These are phyloP conservation scores for Oeneis ivallda DNA, from an alignment of 2,888 invertebrate species.

Conservation along the genomic window DNA sequence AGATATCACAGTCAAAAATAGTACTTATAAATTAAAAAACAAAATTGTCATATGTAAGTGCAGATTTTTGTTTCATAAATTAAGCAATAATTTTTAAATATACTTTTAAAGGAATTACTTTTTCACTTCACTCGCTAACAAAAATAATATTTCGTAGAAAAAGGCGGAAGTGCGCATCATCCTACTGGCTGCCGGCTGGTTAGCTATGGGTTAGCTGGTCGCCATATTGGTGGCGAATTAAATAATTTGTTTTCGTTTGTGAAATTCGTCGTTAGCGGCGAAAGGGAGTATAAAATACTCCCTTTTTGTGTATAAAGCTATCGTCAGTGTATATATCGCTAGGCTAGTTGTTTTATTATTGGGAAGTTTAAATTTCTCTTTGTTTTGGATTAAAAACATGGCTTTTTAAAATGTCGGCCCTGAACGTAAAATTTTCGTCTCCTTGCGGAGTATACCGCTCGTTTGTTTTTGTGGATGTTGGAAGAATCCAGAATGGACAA, in stretches of 20 bases:
- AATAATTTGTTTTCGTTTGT: conserved; percentile 65
- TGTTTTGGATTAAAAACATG: conserved; percentile 85
- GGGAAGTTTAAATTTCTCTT: conserved; percentile 73
- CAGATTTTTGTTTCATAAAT: conserved; percentile 22
- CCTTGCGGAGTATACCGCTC: conserved; percentile 86
- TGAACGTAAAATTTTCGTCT: conserved; percentile 85
- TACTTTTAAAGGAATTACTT: conserved; percentile 17
- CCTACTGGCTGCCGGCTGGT: conserved; percentile 45
- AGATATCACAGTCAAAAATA: conserved; percentile 14
- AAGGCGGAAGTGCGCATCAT: conserved; percentile 72
- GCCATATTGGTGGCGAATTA: conserved; percentile 86
- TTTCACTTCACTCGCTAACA: conserved; percentile 21
- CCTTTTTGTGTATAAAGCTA: conserved; percentile 70
- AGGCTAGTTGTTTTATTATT: conserved; percentile 58
- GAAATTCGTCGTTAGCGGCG: conserved; percentile 85
- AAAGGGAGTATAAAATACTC: conserved; percentile 85
- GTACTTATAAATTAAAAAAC: conserved; percentile 23
- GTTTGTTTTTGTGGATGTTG: conserved; percentile 78
- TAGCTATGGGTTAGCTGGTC: conserved; percentile 79
- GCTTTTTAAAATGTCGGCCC: conserved; percentile 91
- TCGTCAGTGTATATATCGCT: conserved; percentile 58
- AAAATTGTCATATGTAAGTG: not conserved
- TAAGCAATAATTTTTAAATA: conserved; percentile 27
- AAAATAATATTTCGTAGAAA: conserved; percentile 28
- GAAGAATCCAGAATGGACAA: conserved; percentile 87